Base-by-base conservation (phyloP, 2,113 vertebrate genomes). In the Podiceps cristatus region DNA sequence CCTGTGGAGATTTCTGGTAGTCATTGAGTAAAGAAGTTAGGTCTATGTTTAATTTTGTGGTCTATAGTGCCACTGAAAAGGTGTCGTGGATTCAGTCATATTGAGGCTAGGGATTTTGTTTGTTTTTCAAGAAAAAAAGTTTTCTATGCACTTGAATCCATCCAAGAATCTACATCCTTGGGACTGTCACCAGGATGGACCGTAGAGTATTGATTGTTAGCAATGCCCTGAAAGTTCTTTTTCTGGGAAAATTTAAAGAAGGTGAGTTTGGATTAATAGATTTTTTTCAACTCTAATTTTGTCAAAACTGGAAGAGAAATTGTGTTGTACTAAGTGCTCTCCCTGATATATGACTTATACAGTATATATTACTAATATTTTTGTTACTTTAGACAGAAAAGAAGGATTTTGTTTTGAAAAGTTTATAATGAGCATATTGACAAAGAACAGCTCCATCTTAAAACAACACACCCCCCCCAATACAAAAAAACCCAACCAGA, bases 241-340 rank as follows among this genome's bases (percentile, higher is more conserved):
- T 40, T 76, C 59, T 16, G 3, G 29, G 27, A 78, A 66, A 63
- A 22, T 23, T 49, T 55, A 49, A 82, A 55, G 31, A 18, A 75
- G 14, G 17, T 82, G 16, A 45, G 10, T 88, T 29, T 67, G 55
- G 47, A 83, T 5, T 40, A 95, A 80, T 90, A 42, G 31, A 53
- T 91, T 64, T 75, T 93, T 37, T 71, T 77, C 72, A 87, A 31
- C 24, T 86, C n/a, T 83, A 69, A 85, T 88, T 13, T 74, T 95
- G 74, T 25, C 45, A 78, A 69, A 92, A 29, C 66, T 68, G 55
- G 86, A 94, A 89, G 7, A 86, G 19, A 95, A 97, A 72, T 87
- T 37, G 76, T 83, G 49, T 74, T 94, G 84, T 27, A 84, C 7
- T 23, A 82, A 71, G 42, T 87, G 76, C 22, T 93, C 29, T 91